Conservation (phyloP, 1,140 invertebrate genomes). For the Drosophila pseudoananassae region DNA sequence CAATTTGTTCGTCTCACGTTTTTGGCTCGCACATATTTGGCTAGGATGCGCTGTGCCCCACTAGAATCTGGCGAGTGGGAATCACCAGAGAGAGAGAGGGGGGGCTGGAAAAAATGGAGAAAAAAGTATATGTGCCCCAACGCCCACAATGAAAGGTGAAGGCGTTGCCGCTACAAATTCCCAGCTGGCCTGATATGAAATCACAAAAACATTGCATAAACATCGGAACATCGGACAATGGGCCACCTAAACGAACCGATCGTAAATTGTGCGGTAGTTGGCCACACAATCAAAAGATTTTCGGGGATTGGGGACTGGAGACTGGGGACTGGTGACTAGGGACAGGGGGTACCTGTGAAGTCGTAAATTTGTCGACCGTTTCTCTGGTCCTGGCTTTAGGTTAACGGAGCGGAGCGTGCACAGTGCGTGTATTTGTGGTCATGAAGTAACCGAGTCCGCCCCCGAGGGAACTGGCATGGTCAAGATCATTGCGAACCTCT, state of each 20-base stretch:
- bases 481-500: slow-evolving; percentile 37
- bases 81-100: not conserved
- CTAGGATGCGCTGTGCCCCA: slow-evolving; percentile 33
- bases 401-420: slow-evolving; percentile 30
- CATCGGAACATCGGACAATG: slow-evolving; percentile 65
- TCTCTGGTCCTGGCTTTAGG: slow-evolving; percentile 13
- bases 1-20: slow-evolving; percentile 71
- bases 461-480: slow-evolving; percentile 39
- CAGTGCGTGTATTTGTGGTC: slow-evolving; percentile 30
- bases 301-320: not conserved
- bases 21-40: slow-evolving; percentile 59
- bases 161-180: slow-evolving; percentile 64
- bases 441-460: slow-evolving; percentile 36
- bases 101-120: not conserved
- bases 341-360: slow-evolving; percentile 54
- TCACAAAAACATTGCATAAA: slow-evolving; percentile 76
- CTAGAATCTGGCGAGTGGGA: not conserved
- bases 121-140: slow-evolving; percentile 10
- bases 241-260: slow-evolving; percentile 76
- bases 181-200: slow-evolving; percentile 73
- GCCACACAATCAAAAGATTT: slow-evolving; percentile 44
- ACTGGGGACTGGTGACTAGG: too few relatives aligned
- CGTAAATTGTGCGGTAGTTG: slow-evolving; percentile 74
- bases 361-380: slow-evolving; percentile 61
- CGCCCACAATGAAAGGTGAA: slow-evolving; percentile 62